Base-by-base conservation (phyloP, 2,888 invertebrate genomes). In the Nomada lathburiana region DNA sequence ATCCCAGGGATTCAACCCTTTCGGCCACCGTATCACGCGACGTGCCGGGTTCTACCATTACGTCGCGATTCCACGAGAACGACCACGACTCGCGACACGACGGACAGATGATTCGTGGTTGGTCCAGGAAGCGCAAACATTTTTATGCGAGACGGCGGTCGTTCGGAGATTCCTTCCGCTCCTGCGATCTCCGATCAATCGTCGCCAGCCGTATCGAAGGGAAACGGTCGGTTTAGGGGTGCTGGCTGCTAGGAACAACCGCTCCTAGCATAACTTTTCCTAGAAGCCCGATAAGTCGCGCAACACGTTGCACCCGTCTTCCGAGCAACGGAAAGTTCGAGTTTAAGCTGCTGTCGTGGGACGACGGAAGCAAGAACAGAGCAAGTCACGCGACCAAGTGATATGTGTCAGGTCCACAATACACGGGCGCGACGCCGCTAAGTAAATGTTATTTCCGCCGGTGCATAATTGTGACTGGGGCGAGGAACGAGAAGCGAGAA, bases 401-500 rank as follows among this genome's bases (percentile, higher is more conserved):
- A 93, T 93, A 93, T 92, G 93, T 92, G 93, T 92, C 93, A 93
- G 86, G 91, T 90, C 92, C 93, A 93, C 90, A 90, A 90, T 91
- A 89, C 91, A 88, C 86, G 89, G 79, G 86, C 85, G 82, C 89
- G 89, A 90, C 88, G 82, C 83, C 77, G 90, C 91, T 91, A 90
- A 91, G 92, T 91, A 91, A 92, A 92, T 90, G 92, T 91, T 93
- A 91, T 91, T 92, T 92, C 92, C 91, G 90, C 86, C 88, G 85
- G 85, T 89, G 92, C 89, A 91, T 92, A 93, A 93, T 92, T 92
- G 89, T 90, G 91, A 92, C 89, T 91, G 84, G 82, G 88, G 80
- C 82, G 88, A 84, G 89, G n/a, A 71, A 88, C 88, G 89, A 65
- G 70, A 36, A 70, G 59, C 70, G 70, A 59, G 70, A 70, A 70